These are phyloP conservation scores for Macrosiphum euphorbiae DNA, from an alignment of 2,888 invertebrate species.

Conservation along the genomic window DNA sequence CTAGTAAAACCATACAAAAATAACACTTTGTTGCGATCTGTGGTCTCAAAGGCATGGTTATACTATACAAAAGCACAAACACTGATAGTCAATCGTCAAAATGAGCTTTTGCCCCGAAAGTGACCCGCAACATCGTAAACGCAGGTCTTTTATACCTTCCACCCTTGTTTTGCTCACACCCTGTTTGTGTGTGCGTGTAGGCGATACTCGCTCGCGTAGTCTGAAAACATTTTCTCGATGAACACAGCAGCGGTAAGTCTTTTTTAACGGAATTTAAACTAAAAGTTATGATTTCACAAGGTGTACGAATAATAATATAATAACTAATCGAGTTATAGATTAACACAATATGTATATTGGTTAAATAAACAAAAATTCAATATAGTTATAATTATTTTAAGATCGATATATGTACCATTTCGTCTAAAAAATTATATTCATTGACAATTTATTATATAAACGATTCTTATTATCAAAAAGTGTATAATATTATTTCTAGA, in stretches of 20 bases:
- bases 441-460: not conserved
- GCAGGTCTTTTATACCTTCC: constrained; percentile 58
- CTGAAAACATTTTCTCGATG: constrained; percentile 7
- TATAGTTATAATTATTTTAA: not conserved
- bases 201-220: not conserved
- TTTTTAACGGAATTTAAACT: not conserved
- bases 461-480: not conserved
- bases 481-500: not conserved
- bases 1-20: constrained; percentile 24
- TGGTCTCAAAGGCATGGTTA: constrained; percentile 36
- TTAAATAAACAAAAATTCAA: not conserved
- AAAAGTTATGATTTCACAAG: not conserved
- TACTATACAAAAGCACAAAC: constrained; percentile 4
- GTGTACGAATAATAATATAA: not conserved
- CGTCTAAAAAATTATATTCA: not conserved
- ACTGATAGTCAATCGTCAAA: constrained; percentile 42
- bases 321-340: not conserved
- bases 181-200: constrained; percentile 50
- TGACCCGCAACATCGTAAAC: constrained; percentile 46
- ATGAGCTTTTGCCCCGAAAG: constrained; percentile 56
- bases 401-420: not conserved
- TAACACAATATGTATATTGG: not conserved
- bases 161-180: constrained; percentile 40
- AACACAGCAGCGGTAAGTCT: not conserved
- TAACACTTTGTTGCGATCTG: constrained; percentile 35